Evolutionary conservation across 2,888 invertebrate genomes (phyloP).

Genomic region (Mermis nigrescens): DNA sequence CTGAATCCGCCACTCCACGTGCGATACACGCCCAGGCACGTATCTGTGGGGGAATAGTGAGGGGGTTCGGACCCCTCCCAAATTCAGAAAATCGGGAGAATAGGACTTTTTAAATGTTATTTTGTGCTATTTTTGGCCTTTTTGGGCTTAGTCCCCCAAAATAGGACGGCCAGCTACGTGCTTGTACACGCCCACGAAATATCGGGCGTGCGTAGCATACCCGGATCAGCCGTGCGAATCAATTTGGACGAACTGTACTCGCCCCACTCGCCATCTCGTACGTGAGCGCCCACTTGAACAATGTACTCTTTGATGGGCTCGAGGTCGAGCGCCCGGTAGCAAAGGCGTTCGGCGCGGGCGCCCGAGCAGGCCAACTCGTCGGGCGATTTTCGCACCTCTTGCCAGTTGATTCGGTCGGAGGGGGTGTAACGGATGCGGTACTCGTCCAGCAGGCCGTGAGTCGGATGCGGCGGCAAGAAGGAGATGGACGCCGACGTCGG

Average conservation of each 20-base stretch:
- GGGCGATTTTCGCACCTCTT: slow-evolving; percentile 15
- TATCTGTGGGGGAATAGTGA: too few relatives aligned
- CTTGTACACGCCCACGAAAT: too few relatives aligned
- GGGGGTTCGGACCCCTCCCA: too few relatives aligned
- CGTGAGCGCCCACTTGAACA: slow-evolving; percentile 25
- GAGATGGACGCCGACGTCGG: slow-evolving; percentile 29
- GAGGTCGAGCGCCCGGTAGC: slow-evolving; percentile 28
- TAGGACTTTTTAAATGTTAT: too few relatives aligned
- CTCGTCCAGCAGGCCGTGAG: slow-evolving; percentile 28
- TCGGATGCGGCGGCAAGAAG: slow-evolving; percentile 29
- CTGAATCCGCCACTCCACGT: not conserved
- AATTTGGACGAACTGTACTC: slow-evolving; percentile 27
- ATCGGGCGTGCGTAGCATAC: too few relatives aligned
- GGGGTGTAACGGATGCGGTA: slow-evolving; percentile 29
- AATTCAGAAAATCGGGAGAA: too few relatives aligned
- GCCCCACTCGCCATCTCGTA: slow-evolving; percentile 29
- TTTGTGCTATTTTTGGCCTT: too few relatives aligned
- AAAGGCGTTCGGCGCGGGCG: slow-evolving; percentile 25
- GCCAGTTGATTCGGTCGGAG: slow-evolving; percentile 10
- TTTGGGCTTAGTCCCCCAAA: too few relatives aligned
- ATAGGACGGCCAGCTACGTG: too few relatives aligned
- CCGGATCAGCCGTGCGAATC: slow-evolving; percentile 18
- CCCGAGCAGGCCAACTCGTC: slow-evolving; percentile 27
- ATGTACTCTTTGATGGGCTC: slow-evolving; percentile 30
- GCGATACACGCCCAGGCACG: too few relatives aligned